Evolutionary conservation across 2,797 vertebrate species (phyloP).

Genomic region (Delichon dasypus): DNA sequence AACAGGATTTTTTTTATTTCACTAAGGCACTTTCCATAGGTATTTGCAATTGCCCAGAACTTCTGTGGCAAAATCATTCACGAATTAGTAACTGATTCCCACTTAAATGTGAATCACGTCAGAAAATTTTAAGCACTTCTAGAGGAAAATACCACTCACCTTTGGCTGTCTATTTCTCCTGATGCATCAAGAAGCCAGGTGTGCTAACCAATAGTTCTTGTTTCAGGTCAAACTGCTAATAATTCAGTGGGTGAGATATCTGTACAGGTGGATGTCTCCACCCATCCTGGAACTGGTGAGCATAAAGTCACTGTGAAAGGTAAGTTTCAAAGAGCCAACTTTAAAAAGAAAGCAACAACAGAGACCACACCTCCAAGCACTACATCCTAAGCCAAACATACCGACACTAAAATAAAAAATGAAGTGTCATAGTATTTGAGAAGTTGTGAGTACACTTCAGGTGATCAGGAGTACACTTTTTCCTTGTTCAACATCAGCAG

Average conservation of each 20-base stretch:
- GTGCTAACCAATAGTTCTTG: background rate
- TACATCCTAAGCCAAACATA: background rate
- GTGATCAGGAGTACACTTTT: background rate
- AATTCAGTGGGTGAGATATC: conserved; percentile 92
- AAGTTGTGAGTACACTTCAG: background rate
- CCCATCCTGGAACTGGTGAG: conserved; percentile 93
- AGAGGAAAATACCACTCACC: background rate
- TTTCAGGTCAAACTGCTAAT: conserved; percentile 85
- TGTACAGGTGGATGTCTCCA: conserved; percentile 91
- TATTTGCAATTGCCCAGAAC: background rate
- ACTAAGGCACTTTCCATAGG: background rate
- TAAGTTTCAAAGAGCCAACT: conserved; percentile 27
- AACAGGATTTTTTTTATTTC: background rate
- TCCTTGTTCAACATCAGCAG: background rate
- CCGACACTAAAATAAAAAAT: background rate
- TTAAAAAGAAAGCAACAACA: background rate
- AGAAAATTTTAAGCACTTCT: background rate
- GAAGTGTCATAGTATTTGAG: background rate
- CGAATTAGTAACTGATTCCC: background rate
- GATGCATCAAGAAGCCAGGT: background rate
- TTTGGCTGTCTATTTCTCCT: background rate
- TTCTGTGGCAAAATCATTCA: background rate
- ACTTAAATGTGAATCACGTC: background rate
- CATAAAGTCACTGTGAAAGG: conserved; percentile 96
- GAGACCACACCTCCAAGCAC: background rate